These are phyloP conservation scores for Acrocephalus kingi DNA, from an alignment of 2,113 vertebrate genomes.

Conservation along the genomic window DNA sequence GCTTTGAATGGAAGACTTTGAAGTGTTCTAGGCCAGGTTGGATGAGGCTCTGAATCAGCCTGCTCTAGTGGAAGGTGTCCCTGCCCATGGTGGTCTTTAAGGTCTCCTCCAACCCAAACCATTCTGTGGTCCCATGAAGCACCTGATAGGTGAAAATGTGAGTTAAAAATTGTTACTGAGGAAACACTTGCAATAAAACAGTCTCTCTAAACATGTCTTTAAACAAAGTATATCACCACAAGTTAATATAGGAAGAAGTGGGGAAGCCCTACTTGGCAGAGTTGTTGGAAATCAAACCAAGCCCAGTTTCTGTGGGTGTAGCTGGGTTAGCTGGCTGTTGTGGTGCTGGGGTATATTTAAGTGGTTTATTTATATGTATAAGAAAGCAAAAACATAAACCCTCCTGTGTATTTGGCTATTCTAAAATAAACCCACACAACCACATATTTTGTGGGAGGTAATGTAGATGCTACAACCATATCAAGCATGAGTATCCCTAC, in stretches of 20 bases:
- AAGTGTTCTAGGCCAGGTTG: background rate
- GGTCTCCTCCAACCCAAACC: background rate
- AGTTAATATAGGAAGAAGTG: background rate
- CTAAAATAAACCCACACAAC: background rate
- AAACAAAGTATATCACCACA: background rate
- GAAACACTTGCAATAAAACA: background rate
- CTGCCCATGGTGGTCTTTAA: background rate
- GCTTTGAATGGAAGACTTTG: background rate
- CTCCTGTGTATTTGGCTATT: background rate
- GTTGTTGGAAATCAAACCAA: background rate
- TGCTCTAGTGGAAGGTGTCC: background rate
- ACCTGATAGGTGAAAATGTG: background rate
- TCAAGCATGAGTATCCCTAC: accelerated
- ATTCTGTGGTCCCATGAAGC: background rate
- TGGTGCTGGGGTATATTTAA: background rate
- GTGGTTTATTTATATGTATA: background rate
- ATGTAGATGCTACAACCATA: background rate
- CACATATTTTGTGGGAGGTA: background rate
- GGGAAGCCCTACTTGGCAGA: background rate
- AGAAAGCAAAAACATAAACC: background rate
- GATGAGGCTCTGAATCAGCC: background rate
- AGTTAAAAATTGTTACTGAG: background rate
- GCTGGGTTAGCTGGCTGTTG: background rate
- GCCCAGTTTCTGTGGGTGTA: accelerated
- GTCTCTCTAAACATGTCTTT: accelerated